A percentile compares a stretch with the other conserved stretches of the same genome.
These are phyloP conservation scores for Elgaria multicarinata DNA, from an alignment of 2,113 vertebrate species.

Conservation along the genomic window DNA sequence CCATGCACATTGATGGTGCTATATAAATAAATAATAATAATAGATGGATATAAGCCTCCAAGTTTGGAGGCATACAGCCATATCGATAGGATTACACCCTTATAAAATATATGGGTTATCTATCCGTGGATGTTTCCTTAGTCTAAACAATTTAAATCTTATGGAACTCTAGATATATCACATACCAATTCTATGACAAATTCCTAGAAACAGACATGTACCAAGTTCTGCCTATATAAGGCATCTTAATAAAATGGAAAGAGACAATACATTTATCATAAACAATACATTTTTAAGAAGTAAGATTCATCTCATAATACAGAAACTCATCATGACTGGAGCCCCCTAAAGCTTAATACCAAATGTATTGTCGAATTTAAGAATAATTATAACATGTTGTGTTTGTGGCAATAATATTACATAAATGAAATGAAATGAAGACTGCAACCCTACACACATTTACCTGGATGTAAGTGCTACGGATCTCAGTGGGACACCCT, in stretches of 20 bases:
- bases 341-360: conserved; percentile 41
- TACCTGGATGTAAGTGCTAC: not conserved
- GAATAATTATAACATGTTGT: conserved; percentile 37
- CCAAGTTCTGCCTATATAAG: conserved; percentile 14
- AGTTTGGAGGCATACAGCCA: no score
- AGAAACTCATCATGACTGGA: conserved; percentile 24
- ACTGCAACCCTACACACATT: not conserved
- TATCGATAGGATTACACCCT: no score
- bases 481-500: not conserved
- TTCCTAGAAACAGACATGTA: not conserved
- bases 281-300: conserved; percentile 2
- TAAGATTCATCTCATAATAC: not conserved
- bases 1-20: no score
- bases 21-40: no score
- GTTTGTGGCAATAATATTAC: conserved; percentile 35
- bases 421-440: not conserved
- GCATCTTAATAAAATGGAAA: conserved; percentile 10
- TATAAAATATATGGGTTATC: not conserved
- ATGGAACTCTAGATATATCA: not conserved
- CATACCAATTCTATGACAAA: not conserved
- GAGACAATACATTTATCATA: conserved; percentile 4
- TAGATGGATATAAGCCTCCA: no score
- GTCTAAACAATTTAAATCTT: not conserved
- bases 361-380: conserved; percentile 32
- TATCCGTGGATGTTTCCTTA: accelerated